A percentile compares a stretch with the other conserved stretches of the same genome.
Conservation (phyloP, 2,888 invertebrate species). For the Ophion costatus region DNA sequence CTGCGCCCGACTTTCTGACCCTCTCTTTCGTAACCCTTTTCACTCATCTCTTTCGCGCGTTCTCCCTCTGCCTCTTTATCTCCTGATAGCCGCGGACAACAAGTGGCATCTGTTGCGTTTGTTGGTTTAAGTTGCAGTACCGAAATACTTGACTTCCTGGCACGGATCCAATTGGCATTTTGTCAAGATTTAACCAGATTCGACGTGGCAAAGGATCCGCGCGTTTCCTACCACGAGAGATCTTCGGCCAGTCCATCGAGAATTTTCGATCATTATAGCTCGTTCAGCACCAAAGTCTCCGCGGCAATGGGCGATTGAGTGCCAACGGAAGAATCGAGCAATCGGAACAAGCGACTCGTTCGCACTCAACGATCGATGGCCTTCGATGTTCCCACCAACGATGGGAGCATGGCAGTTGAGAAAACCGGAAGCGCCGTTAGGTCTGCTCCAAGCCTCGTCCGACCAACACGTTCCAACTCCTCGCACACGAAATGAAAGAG, state of each 20-base stretch:
- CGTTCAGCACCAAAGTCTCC: slow-evolving; percentile 32
- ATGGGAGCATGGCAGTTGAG: neutral
- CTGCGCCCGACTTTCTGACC: neutral
- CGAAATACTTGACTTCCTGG: slow-evolving; percentile 80
- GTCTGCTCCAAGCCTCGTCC: neutral
- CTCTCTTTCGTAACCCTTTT: slow-evolving; percentile 4
- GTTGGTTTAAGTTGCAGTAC: slow-evolving; percentile 74
- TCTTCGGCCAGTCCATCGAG: slow-evolving; percentile 1
- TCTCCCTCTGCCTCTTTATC: slow-evolving; percentile 4
- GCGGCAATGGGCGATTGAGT: slow-evolving; percentile 2
- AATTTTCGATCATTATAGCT: slow-evolving; percentile 45
- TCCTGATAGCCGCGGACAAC: slow-evolving; percentile 68
- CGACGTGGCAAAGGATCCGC: slow-evolving; percentile 30
- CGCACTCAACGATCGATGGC: no score
- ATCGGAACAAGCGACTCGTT: neutral
- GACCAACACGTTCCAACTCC: neutral
- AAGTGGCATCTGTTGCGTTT: slow-evolving; percentile 83
- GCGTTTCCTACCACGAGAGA: slow-evolving; percentile 43
- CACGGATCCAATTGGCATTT: slow-evolving; percentile 81
- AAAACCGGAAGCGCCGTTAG: neutral
- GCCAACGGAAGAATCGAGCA: slow-evolving; percentile 8
- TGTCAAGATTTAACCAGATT: slow-evolving; percentile 70
- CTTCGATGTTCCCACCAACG: neutral
- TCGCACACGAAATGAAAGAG: neutral
- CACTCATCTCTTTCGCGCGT: neutral